phyloP scores from a whole-genome alignment of 2,797 vertebrate genomes.

The Macropodus opercularis region DNA sequence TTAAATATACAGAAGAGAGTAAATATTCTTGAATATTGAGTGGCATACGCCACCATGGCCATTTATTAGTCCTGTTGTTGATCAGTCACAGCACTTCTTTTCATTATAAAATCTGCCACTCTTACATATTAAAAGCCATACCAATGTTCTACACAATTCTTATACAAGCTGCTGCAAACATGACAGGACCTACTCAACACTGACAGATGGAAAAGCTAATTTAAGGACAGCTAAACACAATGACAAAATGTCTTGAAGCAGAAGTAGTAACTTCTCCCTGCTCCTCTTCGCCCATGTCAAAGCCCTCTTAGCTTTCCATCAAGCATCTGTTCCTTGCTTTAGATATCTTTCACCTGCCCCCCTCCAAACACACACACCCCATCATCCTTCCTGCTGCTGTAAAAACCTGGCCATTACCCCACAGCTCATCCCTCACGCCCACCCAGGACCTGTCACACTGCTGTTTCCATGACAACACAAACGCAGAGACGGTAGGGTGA shows the following conservation, averaged over 20 bases:
- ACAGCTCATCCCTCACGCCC: slow-evolving; percentile 79
- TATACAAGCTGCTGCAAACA: slow-evolving; percentile 33
- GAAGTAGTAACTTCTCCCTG: slow-evolving; percentile 47
- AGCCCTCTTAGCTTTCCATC: slow-evolving; percentile 59
- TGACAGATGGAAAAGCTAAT: slow-evolving; percentile 60
- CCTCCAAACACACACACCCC: too few species aligned
- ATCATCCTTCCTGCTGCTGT: slow-evolving; percentile 45
- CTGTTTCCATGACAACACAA: slow-evolving; percentile 82
- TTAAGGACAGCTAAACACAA: slow-evolving; percentile 68
- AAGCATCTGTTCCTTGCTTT: slow-evolving; percentile 41
- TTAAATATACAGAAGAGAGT: not conserved
- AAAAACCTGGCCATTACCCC: slow-evolving; percentile 80
- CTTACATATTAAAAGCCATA: not conserved
- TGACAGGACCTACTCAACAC: slow-evolving; percentile 31
- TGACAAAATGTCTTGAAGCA: slow-evolving; percentile 59
- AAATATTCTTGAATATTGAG: slow-evolving; percentile 5
- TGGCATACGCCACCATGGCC: not conserved
- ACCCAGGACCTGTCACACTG: slow-evolving; percentile 80
- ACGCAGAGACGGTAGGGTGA: slow-evolving; percentile 77
- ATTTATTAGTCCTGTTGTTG: not conserved
- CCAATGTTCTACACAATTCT: slow-evolving; percentile 2
- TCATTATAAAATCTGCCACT: not conserved
- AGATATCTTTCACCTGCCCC: slow-evolving; percentile 26
- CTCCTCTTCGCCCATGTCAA: slow-evolving; percentile 59
- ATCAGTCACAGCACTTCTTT: not conserved